phyloP scores from a whole-genome alignment of 2,888 invertebrate species.

The Cerastoderma edule region DNA sequence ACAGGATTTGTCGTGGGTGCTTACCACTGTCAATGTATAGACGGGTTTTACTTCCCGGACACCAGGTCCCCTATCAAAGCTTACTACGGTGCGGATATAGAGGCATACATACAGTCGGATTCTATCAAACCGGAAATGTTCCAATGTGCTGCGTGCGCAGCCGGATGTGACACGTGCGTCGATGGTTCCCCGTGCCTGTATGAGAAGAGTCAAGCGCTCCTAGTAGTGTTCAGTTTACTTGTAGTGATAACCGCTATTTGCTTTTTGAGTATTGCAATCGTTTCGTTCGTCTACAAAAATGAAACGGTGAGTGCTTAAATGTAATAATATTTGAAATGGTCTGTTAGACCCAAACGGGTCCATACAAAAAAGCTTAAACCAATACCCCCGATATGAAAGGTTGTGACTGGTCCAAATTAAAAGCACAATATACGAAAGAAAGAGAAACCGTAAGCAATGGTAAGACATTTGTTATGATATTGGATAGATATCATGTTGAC shows the following conservation, averaged over 20 bases:
- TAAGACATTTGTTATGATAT: no score
- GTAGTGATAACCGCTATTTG: constrained; percentile 57
- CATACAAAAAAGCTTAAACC: no score
- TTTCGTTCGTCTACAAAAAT: constrained; percentile 52
- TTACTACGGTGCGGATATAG: constrained; percentile 73
- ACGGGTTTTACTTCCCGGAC: constrained; percentile 81
- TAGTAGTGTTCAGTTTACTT: constrained; percentile 63
- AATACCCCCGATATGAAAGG: no score
- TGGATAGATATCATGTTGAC: no score
- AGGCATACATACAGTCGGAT: constrained; percentile 55
- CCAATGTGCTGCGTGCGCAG: constrained; percentile 74
- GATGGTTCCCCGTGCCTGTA: constrained; percentile 79
- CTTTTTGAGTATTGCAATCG: constrained; percentile 47
- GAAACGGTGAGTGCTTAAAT: constrained; percentile 63
- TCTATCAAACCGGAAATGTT: constrained; percentile 48
- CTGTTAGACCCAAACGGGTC: no score
- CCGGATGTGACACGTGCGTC: constrained; percentile 78
- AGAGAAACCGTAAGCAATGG: no score
- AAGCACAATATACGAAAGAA: no score
- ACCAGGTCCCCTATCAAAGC: constrained; percentile 49
- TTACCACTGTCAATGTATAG: constrained; percentile 75
- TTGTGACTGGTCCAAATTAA: no score
- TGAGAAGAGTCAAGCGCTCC: constrained; percentile 56
- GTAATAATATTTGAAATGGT: no score
- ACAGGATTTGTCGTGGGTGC: constrained; percentile 78